Evolutionary conservation across 1,140 invertebrate species (phyloP), one percentile per base, ranked within the genome.

Genomic region (Oncopodura yosiiana): DNA sequence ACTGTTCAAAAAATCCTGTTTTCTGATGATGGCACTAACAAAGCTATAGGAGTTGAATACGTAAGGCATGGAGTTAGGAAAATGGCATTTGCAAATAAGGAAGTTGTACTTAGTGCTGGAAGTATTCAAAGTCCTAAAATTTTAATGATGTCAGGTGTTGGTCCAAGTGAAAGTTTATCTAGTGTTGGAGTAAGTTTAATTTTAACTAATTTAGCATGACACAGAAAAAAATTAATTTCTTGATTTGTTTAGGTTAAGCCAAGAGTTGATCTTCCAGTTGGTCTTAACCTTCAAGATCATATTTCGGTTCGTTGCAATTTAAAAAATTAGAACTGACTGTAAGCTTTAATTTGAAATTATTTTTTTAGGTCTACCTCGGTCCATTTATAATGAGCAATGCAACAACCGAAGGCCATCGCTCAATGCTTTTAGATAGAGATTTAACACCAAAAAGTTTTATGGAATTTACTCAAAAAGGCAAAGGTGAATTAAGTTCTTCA

Each of bases 111-210:
- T 8, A 66, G 57, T 11, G 64, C 66, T 1, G 68, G 68, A 18
- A 45, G 66, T 16, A 64, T 69, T 34, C 54, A 48, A 30, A 60
- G 63, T 30, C 67, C 68, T 12, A 61, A 70, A 48, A 36, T 74
- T 14, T 63, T 74, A 11, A 67, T 74, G 66, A 51, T 73, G 4
- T 74, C 72, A 43, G 73, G 73, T n/a, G 61, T 75, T 37, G 73
- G 73, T 29, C 71, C 71, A 2, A 66, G 52, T 39, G 58, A 67
- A 6, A n/a, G n/a, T n/a, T n/a, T 67, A 74, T 45, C 46, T 75
- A 19, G 27, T 64, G 38, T 36, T 52, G 14, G 32, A 58, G 37
- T 36, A 53, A 11, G 57, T 64, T 53, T 21, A 14, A 9, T 6
- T 12, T 42, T 9, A 41, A 19, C 6, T 19, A 23, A 23, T 49